These are phyloP conservation scores for Aricia agestis DNA, from an alignment of 1,140 invertebrate species.

Conservation along the genomic window DNA sequence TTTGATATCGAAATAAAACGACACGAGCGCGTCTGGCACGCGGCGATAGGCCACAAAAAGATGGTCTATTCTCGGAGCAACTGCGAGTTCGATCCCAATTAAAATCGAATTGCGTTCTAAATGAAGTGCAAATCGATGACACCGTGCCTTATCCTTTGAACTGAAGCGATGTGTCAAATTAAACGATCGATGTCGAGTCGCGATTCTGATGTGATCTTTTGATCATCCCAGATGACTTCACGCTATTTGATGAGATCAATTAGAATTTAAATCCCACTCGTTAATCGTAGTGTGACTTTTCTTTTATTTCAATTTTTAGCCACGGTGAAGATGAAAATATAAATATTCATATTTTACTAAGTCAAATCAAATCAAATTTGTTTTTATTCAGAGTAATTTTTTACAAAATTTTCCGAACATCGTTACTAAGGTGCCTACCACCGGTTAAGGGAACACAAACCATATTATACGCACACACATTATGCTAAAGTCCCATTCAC, in stretches of 20 bases:
- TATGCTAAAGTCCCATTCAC: not conserved
- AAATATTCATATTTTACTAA: too few relatives aligned
- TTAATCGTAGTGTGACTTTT: not conserved
- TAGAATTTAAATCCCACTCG: not conserved
- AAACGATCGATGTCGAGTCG: slow-evolving; percentile 26
- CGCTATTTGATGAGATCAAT: slow-evolving; percentile 12
- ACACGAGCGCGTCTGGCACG: slow-evolving; percentile 13
- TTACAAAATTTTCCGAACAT: too few relatives aligned
- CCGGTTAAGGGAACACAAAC: too few relatives aligned
- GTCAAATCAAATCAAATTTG: too few relatives aligned
- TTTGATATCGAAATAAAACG: slow-evolving; percentile 14
- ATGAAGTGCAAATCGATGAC: slow-evolving; percentile 54
- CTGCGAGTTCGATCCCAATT: slow-evolving; percentile 46
- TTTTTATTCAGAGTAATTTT: too few relatives aligned
- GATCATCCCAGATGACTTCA: slow-evolving; percentile 15
- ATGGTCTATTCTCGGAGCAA: slow-evolving; percentile 30
- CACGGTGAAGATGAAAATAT: too few relatives aligned
- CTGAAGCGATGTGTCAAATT: slow-evolving; percentile 38
- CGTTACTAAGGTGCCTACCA: too few relatives aligned
- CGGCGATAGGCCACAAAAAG: slow-evolving; percentile 17
- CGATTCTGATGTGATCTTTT: slow-evolving; percentile 28
- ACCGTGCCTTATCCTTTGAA: slow-evolving; percentile 30
- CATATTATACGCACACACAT: too few relatives aligned
- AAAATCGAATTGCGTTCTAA: slow-evolving; percentile 36
- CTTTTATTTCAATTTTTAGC: not conserved